Evolutionary conservation across 2,797 vertebrate species (phyloP).

Genomic region (Gobionotothen gibberifrons): DNA sequence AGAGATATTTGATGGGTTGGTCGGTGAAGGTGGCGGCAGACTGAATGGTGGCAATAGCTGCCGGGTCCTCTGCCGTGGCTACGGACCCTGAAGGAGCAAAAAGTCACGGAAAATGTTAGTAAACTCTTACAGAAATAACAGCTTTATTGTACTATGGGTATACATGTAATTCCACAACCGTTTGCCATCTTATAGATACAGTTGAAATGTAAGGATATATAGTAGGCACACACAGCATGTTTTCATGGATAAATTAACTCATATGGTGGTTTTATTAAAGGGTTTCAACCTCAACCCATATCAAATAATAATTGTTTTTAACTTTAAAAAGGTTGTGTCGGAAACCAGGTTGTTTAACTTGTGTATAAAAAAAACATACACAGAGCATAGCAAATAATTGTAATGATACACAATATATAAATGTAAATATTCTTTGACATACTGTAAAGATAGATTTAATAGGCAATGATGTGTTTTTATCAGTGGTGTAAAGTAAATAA

Average conservation of each 20-base stretch:
- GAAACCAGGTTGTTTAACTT: background rate
- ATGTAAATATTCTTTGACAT: background rate
- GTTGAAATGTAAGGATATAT: no score
- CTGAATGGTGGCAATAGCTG: constrained; percentile 92
- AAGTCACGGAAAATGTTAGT: background rate
- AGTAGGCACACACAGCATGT: background rate
- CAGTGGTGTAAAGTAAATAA: no score
- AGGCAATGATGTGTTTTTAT: no score
- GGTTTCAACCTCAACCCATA: background rate
- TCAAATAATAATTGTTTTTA: background rate
- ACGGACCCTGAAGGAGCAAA: constrained; percentile 84
- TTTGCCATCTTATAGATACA: background rate
- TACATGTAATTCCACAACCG: background rate
- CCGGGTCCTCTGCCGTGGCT: constrained; percentile 91
- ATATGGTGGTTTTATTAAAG: background rate
- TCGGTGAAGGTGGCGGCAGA: constrained; percentile 91
- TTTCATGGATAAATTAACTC: background rate
- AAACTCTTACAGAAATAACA: background rate
- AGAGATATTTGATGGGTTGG: constrained; percentile 94
- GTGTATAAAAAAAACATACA: background rate
- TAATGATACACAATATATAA: background rate
- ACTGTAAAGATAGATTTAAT: background rate
- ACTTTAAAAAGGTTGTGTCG: background rate
- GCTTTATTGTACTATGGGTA: background rate
- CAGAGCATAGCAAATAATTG: background rate